Conservation (phyloP, 2,888 invertebrate species). For the Gonocerus acuteangulatus region DNA sequence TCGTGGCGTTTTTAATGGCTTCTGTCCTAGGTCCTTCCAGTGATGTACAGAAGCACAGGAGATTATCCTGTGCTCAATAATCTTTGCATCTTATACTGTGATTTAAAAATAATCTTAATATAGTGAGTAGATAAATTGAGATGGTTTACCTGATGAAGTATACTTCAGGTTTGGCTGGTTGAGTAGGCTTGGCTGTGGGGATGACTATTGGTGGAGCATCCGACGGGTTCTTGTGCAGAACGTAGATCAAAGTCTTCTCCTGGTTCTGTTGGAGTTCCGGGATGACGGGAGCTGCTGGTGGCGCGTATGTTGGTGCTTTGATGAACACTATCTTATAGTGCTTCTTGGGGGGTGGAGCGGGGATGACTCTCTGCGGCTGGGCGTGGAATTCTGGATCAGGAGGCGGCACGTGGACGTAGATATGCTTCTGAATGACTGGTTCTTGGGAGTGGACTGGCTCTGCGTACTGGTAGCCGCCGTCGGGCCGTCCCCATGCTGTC, state of each 20-base stretch:
- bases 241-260: constrained; percentile 40
- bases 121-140: no score
- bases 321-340: constrained; percentile 41
- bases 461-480: constrained; percentile 30
- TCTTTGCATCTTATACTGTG: no score
- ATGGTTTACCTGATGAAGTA: constrained; percentile 38
- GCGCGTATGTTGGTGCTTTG: constrained; percentile 38
- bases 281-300: constrained; percentile 37
- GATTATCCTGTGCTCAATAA: no score
- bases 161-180: constrained; percentile 39
- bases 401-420: constrained; percentile 40
- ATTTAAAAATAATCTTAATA: no score
- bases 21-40: no score
- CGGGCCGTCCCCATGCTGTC: constrained; percentile 25
- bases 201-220: constrained; percentile 38
- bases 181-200: constrained; percentile 37
- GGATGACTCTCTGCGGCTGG: constrained; percentile 37
- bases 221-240: constrained; percentile 39
- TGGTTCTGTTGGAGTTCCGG: constrained; percentile 38
- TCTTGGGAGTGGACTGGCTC: constrained; percentile 17
- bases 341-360: constrained; percentile 38
- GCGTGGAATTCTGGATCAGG: constrained; percentile 38
- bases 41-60: no score
- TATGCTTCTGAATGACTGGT: constrained; percentile 38
- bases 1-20: no score